These are phyloP conservation scores for Carlito syrichta DNA, from an alignment of 2,113 vertebrate species.

Conservation along the genomic window DNA sequence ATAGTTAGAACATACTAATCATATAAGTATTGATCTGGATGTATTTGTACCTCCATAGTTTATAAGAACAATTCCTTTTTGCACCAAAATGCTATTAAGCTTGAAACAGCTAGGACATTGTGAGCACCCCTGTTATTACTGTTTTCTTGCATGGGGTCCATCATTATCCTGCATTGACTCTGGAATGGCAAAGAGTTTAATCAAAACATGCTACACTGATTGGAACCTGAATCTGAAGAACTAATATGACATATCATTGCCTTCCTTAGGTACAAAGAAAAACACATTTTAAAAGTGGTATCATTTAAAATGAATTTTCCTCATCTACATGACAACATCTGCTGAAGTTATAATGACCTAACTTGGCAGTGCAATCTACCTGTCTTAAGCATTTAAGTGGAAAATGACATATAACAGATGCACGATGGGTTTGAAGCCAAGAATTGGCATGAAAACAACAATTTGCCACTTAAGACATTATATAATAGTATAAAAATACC, in stretches of 20 bases:
- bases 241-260: not conserved
- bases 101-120: not conserved
- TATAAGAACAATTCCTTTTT: not conserved
- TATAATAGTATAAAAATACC: not conserved
- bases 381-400: slow-evolving; percentile 57
- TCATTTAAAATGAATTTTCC: slow-evolving; percentile 47
- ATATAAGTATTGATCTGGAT: not conserved
- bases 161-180: not conserved
- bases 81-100: not conserved
- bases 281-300: slow-evolving; percentile 27
- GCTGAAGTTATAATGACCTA: slow-evolving; percentile 48
- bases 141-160: not conserved
- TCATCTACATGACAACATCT: slow-evolving; percentile 52
- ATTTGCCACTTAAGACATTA: slow-evolving; percentile 56
- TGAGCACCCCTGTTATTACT: not conserved
- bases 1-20: not conserved
- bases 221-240: not conserved
- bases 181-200: not conserved
- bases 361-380: slow-evolving; percentile 55
- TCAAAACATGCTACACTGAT: not conserved
- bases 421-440: slow-evolving; percentile 56
- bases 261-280: slow-evolving; percentile 25
- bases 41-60: not conserved
- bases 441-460: slow-evolving; percentile 37
- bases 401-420: slow-evolving; percentile 37